Evolutionary conservation across 2,113 vertebrate genomes (phyloP).

Genomic region (Psittacula cyanocephala): DNA sequence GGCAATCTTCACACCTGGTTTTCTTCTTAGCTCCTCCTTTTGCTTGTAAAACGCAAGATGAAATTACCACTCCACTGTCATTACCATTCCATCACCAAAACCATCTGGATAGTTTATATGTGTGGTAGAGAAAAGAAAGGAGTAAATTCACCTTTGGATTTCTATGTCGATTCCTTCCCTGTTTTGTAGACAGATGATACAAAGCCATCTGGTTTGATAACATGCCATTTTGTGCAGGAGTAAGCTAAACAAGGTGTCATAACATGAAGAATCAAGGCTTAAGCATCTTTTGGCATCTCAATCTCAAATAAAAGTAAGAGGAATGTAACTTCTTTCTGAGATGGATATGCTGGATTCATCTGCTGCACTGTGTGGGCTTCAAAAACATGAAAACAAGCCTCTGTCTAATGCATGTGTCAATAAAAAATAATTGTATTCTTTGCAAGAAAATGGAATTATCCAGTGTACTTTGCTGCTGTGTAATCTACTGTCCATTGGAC

Average conservation of each 20-base stretch:
- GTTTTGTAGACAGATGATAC: neutral
- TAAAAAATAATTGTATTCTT: neutral
- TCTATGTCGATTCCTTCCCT: neutral
- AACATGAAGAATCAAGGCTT: neutral
- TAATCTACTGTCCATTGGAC: neutral
- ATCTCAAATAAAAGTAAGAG: neutral
- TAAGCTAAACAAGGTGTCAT: neutral
- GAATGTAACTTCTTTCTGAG: neutral
- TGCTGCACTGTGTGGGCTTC: neutral
- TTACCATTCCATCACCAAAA: slow-evolving; percentile 10
- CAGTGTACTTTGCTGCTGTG: neutral
- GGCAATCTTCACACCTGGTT: slow-evolving; percentile 33
- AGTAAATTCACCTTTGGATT: neutral
- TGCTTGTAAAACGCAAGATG: slow-evolving; percentile 14
- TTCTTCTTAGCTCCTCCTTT: slow-evolving; percentile 16
- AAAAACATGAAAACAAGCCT: neutral
- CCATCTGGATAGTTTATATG: neutral
- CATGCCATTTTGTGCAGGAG: neutral
- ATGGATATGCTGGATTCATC: neutral
- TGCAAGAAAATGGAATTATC: neutral
- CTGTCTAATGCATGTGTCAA: neutral
- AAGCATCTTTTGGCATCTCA: neutral
- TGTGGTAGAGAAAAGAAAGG: neutral
- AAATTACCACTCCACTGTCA: slow-evolving; percentile 24
- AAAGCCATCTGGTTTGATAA: neutral